Conservation (phyloP, 2,113 vertebrate species). For the Climacteris rufus region DNA sequence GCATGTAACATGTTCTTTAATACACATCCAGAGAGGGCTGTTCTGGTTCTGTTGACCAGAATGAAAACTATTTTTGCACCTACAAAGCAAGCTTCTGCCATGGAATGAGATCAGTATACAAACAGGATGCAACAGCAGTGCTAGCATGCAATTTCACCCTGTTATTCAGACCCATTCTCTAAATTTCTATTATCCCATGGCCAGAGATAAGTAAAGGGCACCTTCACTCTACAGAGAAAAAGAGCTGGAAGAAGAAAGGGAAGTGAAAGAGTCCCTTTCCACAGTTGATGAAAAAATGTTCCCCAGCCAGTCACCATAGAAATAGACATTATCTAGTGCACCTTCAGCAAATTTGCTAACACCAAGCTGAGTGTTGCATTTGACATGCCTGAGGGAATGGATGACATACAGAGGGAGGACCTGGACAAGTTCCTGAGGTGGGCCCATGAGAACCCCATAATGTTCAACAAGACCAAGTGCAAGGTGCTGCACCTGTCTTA, state of each 20-base stretch:
- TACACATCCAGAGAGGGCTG: background rate
- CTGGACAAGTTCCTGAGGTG: background rate
- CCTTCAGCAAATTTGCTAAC: background rate
- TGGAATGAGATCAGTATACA: background rate
- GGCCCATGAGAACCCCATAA: background rate
- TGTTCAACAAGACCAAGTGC: background rate
- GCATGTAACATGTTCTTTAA: background rate
- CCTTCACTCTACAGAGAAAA: background rate
- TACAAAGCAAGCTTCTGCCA: background rate
- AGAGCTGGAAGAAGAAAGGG: background rate
- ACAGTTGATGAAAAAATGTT: background rate
- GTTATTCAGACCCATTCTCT: background rate
- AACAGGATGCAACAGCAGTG: background rate
- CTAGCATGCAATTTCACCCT: background rate
- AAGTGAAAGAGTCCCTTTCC: background rate
- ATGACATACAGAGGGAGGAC: background rate
- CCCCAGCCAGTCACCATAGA: background rate
- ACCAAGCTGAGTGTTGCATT: background rate
- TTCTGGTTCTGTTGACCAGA: background rate
- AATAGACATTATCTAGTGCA: background rate
- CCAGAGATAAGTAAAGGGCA: background rate
- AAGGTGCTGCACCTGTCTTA: accelerated
- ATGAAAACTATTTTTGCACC: background rate
- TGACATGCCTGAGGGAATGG: background rate
- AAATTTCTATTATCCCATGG: background rate